Conservation (phyloP, 2,888 invertebrate genomes). For the Eumerus sabulonum region DNA sequence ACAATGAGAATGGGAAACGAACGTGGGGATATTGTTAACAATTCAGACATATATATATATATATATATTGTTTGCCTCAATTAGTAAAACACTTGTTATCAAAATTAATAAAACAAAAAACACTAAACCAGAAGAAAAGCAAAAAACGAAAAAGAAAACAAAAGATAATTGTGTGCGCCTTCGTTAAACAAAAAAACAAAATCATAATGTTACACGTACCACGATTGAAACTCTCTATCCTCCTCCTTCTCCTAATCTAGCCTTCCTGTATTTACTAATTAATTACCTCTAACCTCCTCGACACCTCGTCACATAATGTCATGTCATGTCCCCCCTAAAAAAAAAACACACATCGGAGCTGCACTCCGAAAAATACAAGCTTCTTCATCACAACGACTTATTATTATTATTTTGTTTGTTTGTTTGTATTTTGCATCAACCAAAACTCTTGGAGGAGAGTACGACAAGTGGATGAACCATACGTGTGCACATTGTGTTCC, state of each 20-base stretch:
- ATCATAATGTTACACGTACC: slow-evolving; percentile 35
- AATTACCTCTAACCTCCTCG: too few species aligned
- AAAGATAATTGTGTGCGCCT: slow-evolving; percentile 56
- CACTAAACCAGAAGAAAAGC: slow-evolving; percentile 18
- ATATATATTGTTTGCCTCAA: slow-evolving; percentile 52
- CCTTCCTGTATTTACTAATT: too few species aligned
- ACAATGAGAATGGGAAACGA: slow-evolving; percentile 12
- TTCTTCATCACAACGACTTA: slow-evolving; percentile 21
- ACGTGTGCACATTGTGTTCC: slow-evolving; percentile 57
- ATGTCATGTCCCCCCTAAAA: neutral
- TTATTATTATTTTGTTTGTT: too few species aligned
- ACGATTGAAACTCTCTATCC: neutral
- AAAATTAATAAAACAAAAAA: slow-evolving; percentile 42
- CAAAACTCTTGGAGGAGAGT: neutral
- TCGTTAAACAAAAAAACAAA: slow-evolving; percentile 38
- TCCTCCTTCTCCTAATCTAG: neutral
- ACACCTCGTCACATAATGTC: too few species aligned
- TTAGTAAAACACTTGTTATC: slow-evolving; percentile 54
- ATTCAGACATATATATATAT: slow-evolving; percentile 38
- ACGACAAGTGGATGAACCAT: slow-evolving; percentile 28
- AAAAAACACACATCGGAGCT: slow-evolving; percentile 32
- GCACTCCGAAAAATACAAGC: too few species aligned
- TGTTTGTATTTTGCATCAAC: too few species aligned
- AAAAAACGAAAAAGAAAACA: slow-evolving; percentile 30
- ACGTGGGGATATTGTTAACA: slow-evolving; percentile 35